Conservation (phyloP, 2,888 invertebrate genomes). For the Tuta absoluta region DNA sequence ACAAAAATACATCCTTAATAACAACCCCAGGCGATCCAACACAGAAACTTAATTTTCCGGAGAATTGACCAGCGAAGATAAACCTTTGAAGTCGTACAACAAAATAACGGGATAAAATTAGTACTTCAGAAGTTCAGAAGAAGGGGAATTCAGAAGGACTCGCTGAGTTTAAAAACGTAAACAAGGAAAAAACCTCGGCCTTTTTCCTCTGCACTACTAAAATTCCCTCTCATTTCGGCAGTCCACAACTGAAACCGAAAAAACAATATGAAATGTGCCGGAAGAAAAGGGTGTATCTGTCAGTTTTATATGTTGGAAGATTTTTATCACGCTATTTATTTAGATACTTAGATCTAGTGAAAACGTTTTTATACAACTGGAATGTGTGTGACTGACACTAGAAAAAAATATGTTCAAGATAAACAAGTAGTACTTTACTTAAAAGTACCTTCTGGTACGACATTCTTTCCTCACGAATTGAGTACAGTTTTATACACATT, state of each 20-base stretch:
- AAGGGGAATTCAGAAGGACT: conserved; percentile 1
- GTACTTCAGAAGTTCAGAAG: conserved; percentile 17
- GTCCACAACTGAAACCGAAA: conserved; percentile 37
- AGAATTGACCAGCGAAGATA: conserved; percentile 15
- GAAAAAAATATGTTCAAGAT: too few species aligned
- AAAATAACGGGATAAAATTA: conserved; percentile 18
- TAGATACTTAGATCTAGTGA: neutral
- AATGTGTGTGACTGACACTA: too few species aligned
- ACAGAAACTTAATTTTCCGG: conserved; percentile 19
- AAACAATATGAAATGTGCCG: conserved; percentile 43
- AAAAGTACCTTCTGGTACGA: too few species aligned
- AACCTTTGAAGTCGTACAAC: conserved; percentile 22
- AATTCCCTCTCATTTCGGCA: conserved; percentile 37
- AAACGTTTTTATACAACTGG: conserved; percentile 5
- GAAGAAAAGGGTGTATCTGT: conserved; percentile 26
- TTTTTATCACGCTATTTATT: neutral
- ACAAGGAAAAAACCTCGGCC: conserved; percentile 42
- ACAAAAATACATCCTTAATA: neutral
- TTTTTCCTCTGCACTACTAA: conserved; percentile 43
- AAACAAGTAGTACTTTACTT: too few species aligned
- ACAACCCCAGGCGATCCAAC: neutral
- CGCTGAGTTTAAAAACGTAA: conserved; percentile 36
- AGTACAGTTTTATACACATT: too few species aligned
- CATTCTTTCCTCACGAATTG: too few species aligned
- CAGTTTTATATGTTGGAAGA: neutral